These are phyloP conservation scores for Emys orbicularis DNA, from an alignment of 2,797 vertebrate genomes.

Conservation along the genomic window DNA sequence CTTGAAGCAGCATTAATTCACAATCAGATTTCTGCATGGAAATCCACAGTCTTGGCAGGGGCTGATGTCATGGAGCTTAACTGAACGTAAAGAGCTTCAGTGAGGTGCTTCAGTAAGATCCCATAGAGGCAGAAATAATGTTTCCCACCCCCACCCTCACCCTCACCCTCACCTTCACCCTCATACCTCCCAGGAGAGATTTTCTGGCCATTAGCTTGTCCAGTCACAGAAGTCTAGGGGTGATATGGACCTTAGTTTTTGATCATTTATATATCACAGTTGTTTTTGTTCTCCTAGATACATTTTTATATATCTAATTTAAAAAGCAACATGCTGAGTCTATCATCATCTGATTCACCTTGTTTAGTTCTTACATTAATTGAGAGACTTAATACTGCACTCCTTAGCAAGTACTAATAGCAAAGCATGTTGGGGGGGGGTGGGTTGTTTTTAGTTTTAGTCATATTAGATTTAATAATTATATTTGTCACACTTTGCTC, in stretches of 20 bases:
- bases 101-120: not conserved
- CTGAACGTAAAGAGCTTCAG: not conserved
- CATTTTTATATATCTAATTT: not conserved
- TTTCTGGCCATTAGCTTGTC: not conserved
- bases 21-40: not conserved
- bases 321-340: not conserved
- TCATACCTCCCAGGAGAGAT: not conserved
- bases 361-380: not conserved
- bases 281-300: not conserved
- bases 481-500: not conserved
- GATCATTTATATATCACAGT: not conserved
- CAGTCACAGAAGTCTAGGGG: not conserved
- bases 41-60: not conserved
- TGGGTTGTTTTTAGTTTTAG: not conserved
- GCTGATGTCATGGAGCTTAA: not conserved
- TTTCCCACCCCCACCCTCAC: not conserved
- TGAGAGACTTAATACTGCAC: not conserved
- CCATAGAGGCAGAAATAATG: not conserved
- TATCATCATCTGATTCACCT: not conserved
- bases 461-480: not conserved
- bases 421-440: not conserved
- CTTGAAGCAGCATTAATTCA: not conserved
- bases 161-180: not conserved
- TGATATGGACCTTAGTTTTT: not conserved
- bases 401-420: not conserved